Evolutionary conservation across 2,797 vertebrate species (phyloP).

Genomic region (Cheirogaleus major): DNA sequence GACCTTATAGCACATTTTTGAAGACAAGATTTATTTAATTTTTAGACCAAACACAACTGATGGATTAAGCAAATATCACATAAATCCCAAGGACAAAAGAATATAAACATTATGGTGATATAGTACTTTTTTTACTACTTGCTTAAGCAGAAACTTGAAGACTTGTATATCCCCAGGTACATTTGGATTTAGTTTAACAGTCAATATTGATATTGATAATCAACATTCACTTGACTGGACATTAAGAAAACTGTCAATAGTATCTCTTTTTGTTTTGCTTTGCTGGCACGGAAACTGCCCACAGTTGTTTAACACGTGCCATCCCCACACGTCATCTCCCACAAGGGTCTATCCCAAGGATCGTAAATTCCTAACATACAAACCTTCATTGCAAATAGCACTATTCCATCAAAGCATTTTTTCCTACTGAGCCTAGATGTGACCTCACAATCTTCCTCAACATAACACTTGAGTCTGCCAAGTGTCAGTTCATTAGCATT

Average conservation of each 20-base stretch:
- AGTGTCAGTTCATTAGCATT: neutral
- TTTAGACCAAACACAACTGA: slow-evolving; percentile 43
- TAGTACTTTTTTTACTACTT: neutral
- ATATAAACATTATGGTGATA: neutral
- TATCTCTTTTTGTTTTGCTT: slow-evolving; percentile 20
- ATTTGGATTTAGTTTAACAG: neutral
- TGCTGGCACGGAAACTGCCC: neutral
- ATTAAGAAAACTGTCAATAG: neutral
- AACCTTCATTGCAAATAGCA: neutral
- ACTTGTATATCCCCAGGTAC: neutral
- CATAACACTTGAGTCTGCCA: neutral
- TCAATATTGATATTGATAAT: slow-evolving; percentile 13
- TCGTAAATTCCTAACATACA: neutral
- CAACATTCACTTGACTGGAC: neutral
- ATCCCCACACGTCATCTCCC: neutral
- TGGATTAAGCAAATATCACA: neutral
- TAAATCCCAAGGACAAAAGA: slow-evolving; percentile 2
- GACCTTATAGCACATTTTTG: neutral
- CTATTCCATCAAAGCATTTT: neutral
- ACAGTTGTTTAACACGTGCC: neutral
- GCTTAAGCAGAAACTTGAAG: neutral
- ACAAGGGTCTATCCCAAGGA: neutral
- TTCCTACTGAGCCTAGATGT: neutral
- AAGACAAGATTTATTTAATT: slow-evolving; percentile 50
- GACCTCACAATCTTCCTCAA: neutral